Conservation (phyloP, 1,140 invertebrate genomes). For the Nephila pilipes region DNA sequence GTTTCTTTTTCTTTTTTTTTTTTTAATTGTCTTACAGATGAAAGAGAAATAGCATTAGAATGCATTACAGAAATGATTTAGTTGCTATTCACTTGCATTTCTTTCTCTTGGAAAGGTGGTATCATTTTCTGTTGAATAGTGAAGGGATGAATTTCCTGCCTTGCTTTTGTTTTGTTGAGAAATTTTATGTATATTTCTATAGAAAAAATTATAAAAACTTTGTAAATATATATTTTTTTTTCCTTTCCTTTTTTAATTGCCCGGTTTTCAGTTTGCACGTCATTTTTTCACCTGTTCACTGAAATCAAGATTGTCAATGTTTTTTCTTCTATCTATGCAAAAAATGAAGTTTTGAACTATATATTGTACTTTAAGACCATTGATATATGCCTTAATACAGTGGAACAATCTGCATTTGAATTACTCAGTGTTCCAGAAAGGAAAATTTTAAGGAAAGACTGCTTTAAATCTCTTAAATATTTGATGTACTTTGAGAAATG, state of each 20-base stretch:
- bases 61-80: neutral
- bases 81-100: constrained; percentile 9
- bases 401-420: neutral
- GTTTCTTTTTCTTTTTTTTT: neutral
- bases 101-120: constrained; percentile 3
- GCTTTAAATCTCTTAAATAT: too few species aligned
- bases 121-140: constrained; percentile 35
- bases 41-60: constrained; percentile 6
- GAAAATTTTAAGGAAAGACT: too few species aligned
- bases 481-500: too few species aligned
- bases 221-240: constrained; percentile 42
- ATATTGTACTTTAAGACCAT: neutral
- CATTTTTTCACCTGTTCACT: constrained; percentile 16
- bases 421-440: too few species aligned
- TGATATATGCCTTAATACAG: neutral
- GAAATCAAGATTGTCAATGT: neutral
- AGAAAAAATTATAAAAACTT: constrained; percentile 29
- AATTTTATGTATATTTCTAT: constrained; percentile 52
- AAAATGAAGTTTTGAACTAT: constrained; percentile 4
- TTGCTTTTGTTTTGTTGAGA: constrained; percentile 24
- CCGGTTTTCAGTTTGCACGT: constrained; percentile 6
- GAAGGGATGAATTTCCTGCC: neutral
- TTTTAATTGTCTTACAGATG: neutral
- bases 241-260: neutral
- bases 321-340: neutral